Base-by-base conservation (phyloP, 2,888 invertebrate species). In the Cryptosula pallasiana region DNA sequence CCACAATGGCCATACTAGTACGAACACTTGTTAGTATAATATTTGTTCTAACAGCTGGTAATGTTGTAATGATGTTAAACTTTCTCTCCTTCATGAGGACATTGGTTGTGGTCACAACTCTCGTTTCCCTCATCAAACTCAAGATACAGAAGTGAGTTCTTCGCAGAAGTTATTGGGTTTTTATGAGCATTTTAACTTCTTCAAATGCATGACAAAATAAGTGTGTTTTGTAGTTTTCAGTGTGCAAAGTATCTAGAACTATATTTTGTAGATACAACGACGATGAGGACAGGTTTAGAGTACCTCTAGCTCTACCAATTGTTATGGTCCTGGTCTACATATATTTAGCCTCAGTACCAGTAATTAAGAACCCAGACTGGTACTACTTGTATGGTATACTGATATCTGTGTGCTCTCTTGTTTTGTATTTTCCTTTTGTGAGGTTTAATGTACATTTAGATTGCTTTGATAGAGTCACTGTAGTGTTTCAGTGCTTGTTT, bases 231-330 rank as follows among this genome's bases (percentile, higher is more conserved):
- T 45, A 45, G 20, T 45, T 20, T 13, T 20, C 45, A 45, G 5
- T 20, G 5, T 45, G 45, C 20, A 45, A 45, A 20, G 5, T 45
- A 45, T 20, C 45, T 45, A 20, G 20, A 45, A 45, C 45, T 45
- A 45, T 45, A 45, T 45, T 5, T 27, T 58, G 23, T 58, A 23
- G 58, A 58, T n/a, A 27, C 58, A 23, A 23, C n/a, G 29, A 58
- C 58, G 9, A 25, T 23, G 58, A 58, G 58, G 25, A 27, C 9
- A 23, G 25, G n/a, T 58, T 58, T 27, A 5, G 58, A 58, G 58
- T 58, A n/a, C 58, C 58, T n/a, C 58, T 58, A n/a, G 9, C n/a
- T 25, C 29, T 58, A n/a, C 58, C 58, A 9, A 27, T 58, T 5
- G 5, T 23, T 5, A 58, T 58, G 58, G 9, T n/a, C 25, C n/a